Percentiles rank a stretch among this genome's conserved stretches.
These are phyloP conservation scores for Phacellophora camtschatica DNA, from an alignment of 30 jellyfish, hydroid and myxozoan genomes.

Conservation along the genomic window DNA sequence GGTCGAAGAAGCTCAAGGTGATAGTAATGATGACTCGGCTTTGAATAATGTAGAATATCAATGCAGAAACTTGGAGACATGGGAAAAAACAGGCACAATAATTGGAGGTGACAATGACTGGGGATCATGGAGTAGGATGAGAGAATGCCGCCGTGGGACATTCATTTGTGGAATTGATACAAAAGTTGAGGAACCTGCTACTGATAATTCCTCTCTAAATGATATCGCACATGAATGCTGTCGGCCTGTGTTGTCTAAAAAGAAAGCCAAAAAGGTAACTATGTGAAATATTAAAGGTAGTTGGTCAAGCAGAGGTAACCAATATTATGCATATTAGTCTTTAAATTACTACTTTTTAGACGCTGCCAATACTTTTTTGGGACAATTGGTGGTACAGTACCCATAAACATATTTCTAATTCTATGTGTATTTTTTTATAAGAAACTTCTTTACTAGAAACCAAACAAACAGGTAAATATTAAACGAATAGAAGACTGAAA, in stretches of 20 bases:
- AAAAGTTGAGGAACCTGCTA: constrained; percentile 42
- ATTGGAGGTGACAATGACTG: constrained; percentile 11
- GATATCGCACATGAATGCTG: constrained; percentile 51
- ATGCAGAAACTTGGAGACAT: constrained; percentile 21
- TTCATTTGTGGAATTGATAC: constrained; percentile 58
- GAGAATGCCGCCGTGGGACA: constrained; percentile 41
- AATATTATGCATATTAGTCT: no score
- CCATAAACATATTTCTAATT: no score
- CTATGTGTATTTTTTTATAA: no score
- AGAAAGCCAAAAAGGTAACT: no score
- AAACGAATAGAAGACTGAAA: no score
- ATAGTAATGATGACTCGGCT: constrained; percentile 32
- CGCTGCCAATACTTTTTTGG: no score
- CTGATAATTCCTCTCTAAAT: constrained; percentile 49
- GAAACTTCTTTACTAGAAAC: no score
- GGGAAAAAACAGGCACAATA: not conserved
- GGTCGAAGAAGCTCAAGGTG: constrained; percentile 12
- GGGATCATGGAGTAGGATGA: constrained; percentile 51
- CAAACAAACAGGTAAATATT: no score
- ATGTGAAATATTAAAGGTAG: no score
- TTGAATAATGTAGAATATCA: constrained; percentile 40
- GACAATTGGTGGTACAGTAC: no score
- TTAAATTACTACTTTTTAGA: no score
- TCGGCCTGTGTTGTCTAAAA: constrained; percentile 8
- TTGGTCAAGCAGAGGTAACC: no score